phyloP scores from a whole-genome alignment of 2,113 vertebrate species.

The Syrmaticus mikado region DNA sequence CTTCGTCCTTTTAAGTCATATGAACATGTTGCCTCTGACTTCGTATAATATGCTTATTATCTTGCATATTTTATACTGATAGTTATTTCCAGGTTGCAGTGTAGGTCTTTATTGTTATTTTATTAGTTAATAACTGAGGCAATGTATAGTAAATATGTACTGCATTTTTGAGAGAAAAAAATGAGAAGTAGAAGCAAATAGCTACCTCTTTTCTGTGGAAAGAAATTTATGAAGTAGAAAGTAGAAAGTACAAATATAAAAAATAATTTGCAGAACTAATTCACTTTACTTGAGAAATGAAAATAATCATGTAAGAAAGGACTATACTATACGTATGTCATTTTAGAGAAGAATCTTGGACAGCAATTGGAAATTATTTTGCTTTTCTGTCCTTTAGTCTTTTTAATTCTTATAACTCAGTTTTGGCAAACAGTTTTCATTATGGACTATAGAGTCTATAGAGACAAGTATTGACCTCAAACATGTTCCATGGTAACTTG shows the following conservation, averaged over 20 bases:
- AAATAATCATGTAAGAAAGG: not conserved
- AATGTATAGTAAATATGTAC: not conserved
- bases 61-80: not conserved
- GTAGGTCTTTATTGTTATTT: not conserved
- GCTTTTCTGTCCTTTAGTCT: not conserved
- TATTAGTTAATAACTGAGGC: not conserved
- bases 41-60: not conserved
- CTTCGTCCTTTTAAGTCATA: not conserved
- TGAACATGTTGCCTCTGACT: not conserved
- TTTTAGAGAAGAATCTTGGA: not conserved
- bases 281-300: not conserved
- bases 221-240: not conserved
- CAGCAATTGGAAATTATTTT: not conserved
- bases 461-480: too few relatives aligned
- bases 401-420: not conserved
- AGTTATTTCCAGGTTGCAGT: not conserved
- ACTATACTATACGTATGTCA: too few relatives aligned
- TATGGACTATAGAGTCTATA: not conserved
- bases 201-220: not conserved
- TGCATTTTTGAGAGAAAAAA: not conserved
- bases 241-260: too few relatives aligned
- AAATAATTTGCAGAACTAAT: not conserved
- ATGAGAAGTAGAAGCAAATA: not conserved
- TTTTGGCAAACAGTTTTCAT: not conserved
- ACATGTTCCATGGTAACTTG: too few relatives aligned